phyloP scores from a whole-genome alignment of 2,888 invertebrate genomes.

The Rhagophthalmus giganteus region DNA sequence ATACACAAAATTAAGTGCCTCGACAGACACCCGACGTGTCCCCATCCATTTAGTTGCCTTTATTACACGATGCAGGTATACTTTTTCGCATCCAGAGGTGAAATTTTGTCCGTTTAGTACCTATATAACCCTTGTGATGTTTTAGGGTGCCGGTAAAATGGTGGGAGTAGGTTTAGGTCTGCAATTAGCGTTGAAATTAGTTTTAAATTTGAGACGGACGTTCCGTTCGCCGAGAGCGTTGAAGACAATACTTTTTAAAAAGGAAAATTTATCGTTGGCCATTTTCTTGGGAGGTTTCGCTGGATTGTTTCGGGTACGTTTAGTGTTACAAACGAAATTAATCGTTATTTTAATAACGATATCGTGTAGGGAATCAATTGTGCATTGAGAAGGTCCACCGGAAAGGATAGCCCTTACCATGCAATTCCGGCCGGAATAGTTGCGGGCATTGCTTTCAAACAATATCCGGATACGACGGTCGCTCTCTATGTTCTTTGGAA shows the following conservation, averaged over 20 bases:
- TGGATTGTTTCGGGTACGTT: conserved; percentile 67
- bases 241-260: conserved; percentile 59
- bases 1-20: conserved; percentile 58
- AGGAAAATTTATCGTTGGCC: conserved; percentile 64
- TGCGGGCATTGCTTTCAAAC: conserved; percentile 70
- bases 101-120: conserved; percentile 10
- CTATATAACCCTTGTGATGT: conserved; percentile 33
- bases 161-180: conserved; percentile 65
- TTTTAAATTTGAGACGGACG: conserved; percentile 61
- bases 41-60: conserved; percentile 66
- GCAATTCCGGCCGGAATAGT: conserved; percentile 73
- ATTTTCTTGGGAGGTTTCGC: conserved; percentile 71
- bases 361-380: no score
- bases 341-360: no score
- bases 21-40: conserved; percentile 59
- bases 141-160: conserved; percentile 62
- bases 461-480: conserved; percentile 76
- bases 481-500: conserved; percentile 86
- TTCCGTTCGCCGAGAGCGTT: conserved; percentile 58
- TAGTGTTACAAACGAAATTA: no score
- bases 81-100: neutral
- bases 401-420: conserved; percentile 64
- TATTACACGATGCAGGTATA: conserved; percentile 61
- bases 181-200: conserved; percentile 63
- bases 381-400: conserved; percentile 63